Base-by-base conservation (phyloP, 2,113 vertebrate species). In the Datnioides undecimradiatus region DNA sequence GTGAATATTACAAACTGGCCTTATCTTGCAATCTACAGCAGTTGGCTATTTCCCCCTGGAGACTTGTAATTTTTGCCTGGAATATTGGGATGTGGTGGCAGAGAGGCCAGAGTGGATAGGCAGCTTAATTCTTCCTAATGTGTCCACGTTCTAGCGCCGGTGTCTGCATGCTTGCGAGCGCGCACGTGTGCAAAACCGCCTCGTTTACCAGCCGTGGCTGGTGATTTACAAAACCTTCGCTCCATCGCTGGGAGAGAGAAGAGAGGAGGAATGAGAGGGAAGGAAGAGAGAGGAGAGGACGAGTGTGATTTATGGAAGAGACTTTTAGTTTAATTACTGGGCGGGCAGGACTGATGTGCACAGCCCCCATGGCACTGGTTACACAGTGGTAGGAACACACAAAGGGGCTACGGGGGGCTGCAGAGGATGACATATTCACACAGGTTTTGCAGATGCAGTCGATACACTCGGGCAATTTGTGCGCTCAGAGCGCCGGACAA, bases 301-400 rank as follows among this genome's bases (percentile, higher is more conserved):
- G 65, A 83, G 84, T 75, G 78, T 93, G 93, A 94, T 94, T 94
- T 94, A 94, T 92, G 90, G 89, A 81, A 73, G 83, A 84, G 90
- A 93, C 93, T 94, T 93, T 95, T 94, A 93, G 91, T 94, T 94
- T 93, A 94, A 95, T 94, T 94, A 94, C 90, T 88, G 87, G 81
- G 87, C 69, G 83, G 84, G 83, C 73, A n/a, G 86, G 76, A 76
- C n/a, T 91, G 91, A 88, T 84, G 83, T 82, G 90, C 62, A 74
- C 65, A 90, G 85, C 84, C 90, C 80, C 88, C 80, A 60, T 80
- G 75, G 68, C 80, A 72, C 82, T 84, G 76, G 79, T 85, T 83
- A 76, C 66, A 74, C 67, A 58, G 62, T 72, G 79, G 73, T 73
- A 62, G 65, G 41, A 79, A 83, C 79, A 88, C 76, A 84, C 76